A percentile compares a stretch with the other conserved stretches of the same genome.
These are phyloP conservation scores for Ctenopoma multispine DNA, from an alignment of 2,797 vertebrate species.

Conservation along the genomic window DNA sequence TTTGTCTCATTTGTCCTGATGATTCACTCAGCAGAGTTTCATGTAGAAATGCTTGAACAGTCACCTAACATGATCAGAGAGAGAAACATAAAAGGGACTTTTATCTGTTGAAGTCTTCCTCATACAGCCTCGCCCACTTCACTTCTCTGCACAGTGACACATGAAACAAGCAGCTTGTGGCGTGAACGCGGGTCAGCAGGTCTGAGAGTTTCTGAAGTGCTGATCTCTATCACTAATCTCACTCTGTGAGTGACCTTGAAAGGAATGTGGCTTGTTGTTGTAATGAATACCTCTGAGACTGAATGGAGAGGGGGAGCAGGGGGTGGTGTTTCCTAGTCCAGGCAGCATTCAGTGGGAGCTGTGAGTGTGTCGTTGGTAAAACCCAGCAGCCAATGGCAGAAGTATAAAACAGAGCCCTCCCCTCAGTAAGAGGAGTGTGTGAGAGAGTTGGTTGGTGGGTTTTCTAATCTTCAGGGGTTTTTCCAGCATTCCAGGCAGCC, in stretches of 20 bases:
- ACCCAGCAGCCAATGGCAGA: conserved; percentile 23
- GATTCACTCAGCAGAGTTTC: not conserved
- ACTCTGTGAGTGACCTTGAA: conserved; percentile 39
- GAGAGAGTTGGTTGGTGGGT: not conserved
- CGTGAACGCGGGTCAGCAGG: not conserved
- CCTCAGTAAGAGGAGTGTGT: not conserved
- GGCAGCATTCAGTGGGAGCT: not conserved
- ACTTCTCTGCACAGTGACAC: not conserved
- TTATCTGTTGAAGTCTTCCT: not conserved
- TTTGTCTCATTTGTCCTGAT: not conserved
- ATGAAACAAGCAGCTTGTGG: not conserved
- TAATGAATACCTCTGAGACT: conserved; percentile 46
- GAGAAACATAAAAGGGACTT: not conserved
- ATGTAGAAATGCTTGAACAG: too few relatives aligned
- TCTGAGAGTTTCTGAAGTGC: conserved; percentile 11
- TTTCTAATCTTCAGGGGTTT: conserved; percentile 35
- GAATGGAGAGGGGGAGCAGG: conserved; percentile 29
- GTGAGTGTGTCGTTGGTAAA: conserved; percentile 2
- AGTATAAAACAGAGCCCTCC: conserved; percentile 12
- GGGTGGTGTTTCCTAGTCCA: conserved; percentile 23
- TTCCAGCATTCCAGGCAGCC: conserved; percentile 42
- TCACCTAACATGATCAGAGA: not conserved
- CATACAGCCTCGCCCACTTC: not conserved
- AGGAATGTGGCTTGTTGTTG: conserved; percentile 54
- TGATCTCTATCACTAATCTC: conserved; percentile 33